A percentile compares a stretch with the other conserved stretches of the same genome.
phyloP scores from a whole-genome alignment of 2,797 vertebrate genomes.

The Pseudopleuronectes americanus region DNA sequence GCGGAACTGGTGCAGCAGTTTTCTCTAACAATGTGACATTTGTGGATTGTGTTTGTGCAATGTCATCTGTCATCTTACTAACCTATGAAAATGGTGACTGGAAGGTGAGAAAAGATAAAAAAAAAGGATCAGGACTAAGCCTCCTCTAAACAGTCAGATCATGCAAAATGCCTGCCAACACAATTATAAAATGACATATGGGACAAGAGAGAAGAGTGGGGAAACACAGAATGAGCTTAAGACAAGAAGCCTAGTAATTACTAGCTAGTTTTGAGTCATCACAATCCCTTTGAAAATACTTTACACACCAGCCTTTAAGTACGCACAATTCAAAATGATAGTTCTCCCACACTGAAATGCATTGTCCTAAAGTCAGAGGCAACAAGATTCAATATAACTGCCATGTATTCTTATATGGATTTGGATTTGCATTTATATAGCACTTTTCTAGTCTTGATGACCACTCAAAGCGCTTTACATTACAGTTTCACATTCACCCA shows the following conservation, averaged over 20 bases:
- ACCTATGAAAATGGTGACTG: neutral
- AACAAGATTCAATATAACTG: no score
- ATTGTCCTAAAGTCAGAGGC: no score
- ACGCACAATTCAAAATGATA: no score
- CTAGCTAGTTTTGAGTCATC: conserved; percentile 9
- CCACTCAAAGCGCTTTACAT: no score
- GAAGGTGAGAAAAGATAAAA: conserved; percentile 26
- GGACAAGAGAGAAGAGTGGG: conserved; percentile 29
- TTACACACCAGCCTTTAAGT: neutral
- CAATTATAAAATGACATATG: conserved; percentile 31
- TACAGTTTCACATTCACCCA: no score
- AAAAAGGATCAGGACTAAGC: neutral
- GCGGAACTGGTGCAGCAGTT: conserved; percentile 33
- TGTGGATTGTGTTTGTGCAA: conserved; percentile 18
- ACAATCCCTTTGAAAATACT: neutral
- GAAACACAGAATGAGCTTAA: conserved; percentile 16
- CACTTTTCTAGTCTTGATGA: no score
- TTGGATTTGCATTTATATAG: no score
- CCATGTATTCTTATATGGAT: neutral
- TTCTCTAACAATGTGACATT: conserved; percentile 29
- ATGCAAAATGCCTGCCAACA: conserved; percentile 33
- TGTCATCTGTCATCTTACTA: conserved; percentile 8
- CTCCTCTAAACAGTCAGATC: conserved; percentile 16
- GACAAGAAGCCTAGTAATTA: conserved; percentile 21
- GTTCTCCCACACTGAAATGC: no score